phyloP scores from a whole-genome alignment of 2,888 invertebrate genomes.

The Aphidius colemani region DNA sequence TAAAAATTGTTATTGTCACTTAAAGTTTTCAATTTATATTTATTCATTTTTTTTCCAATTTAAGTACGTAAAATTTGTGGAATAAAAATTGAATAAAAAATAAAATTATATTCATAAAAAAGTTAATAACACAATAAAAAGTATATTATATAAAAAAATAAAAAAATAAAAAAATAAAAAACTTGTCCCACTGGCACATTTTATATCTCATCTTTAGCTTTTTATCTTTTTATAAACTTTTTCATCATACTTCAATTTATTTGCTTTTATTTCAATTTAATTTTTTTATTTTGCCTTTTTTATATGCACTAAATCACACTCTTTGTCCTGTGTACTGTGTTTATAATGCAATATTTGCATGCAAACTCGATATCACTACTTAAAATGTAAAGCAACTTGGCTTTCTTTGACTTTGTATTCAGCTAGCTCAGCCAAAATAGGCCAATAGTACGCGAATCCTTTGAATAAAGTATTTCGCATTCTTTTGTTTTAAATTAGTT shows the following conservation, averaged over 20 bases:
- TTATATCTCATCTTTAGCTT: constrained; percentile 39
- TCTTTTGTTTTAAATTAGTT: constrained; percentile 4
- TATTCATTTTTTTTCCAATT: no score
- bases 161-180: constrained; percentile 7
- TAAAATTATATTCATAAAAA: neutral
- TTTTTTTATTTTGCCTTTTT: constrained; percentile 28
- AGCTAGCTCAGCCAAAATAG: constrained; percentile 25
- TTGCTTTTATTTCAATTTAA: neutral
- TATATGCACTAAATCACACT: constrained; percentile 25
- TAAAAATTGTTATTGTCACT: no score
- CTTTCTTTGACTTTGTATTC: constrained; percentile 34
- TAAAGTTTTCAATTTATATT: no score
- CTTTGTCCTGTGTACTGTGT: constrained; percentile 28
- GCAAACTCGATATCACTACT: constrained; percentile 63
- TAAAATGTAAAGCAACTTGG: constrained; percentile 61
- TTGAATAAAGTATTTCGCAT: constrained; percentile 1
- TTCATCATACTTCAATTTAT: constrained; percentile 18
- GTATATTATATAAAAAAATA: neutral
- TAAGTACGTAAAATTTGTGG: no score
- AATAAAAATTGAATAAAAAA: neutral
- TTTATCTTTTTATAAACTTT: constrained; percentile 30
- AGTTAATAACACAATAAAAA: neutral
- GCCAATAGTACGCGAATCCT: constrained; percentile 18
- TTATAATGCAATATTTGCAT: constrained; percentile 66
- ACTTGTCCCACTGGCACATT: constrained; percentile 47